These are phyloP conservation scores for Autographa gamma DNA, from an alignment of 2,888 invertebrate genomes.

Conservation along the genomic window DNA sequence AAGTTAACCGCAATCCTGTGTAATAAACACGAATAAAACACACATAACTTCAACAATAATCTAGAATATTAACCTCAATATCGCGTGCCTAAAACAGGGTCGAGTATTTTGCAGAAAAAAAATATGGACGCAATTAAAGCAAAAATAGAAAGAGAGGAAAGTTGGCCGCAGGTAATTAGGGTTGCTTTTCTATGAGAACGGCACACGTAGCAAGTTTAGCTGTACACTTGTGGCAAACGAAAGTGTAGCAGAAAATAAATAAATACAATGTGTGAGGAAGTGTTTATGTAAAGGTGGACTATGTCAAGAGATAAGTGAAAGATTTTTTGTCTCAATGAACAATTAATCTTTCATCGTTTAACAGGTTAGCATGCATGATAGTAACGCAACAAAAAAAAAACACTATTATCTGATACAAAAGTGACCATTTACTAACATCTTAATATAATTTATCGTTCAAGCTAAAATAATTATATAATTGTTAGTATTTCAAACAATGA, in stretches of 20 bases:
- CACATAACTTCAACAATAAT: conserved; percentile 29
- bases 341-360: too few relatives aligned
- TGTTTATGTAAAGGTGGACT: too few relatives aligned
- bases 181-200: conserved; percentile 70
- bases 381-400: too few relatives aligned
- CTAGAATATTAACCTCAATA: conserved; percentile 35
- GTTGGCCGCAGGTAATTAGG: conserved; percentile 78
- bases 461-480: too few relatives aligned
- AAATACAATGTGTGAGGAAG: neutral
- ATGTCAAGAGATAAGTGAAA: too few relatives aligned
- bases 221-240: conserved; percentile 63
- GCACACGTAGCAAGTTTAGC: conserved; percentile 72
- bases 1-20: neutral
- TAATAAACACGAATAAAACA: conserved; percentile 10
- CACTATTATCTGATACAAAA: too few relatives aligned
- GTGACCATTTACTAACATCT: too few relatives aligned
- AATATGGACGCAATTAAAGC: conserved; percentile 66
- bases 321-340: too few relatives aligned
- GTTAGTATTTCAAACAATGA: too few relatives aligned
- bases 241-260: conserved; percentile 15
- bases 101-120: conserved; percentile 51
- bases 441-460: too few relatives aligned
- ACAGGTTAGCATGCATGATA: too few relatives aligned
- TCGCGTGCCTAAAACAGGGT: conserved; percentile 47
- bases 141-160: conserved; percentile 66